Base-by-base conservation (phyloP, 2,888 invertebrate genomes). In the Himalopsyche tibetana region DNA sequence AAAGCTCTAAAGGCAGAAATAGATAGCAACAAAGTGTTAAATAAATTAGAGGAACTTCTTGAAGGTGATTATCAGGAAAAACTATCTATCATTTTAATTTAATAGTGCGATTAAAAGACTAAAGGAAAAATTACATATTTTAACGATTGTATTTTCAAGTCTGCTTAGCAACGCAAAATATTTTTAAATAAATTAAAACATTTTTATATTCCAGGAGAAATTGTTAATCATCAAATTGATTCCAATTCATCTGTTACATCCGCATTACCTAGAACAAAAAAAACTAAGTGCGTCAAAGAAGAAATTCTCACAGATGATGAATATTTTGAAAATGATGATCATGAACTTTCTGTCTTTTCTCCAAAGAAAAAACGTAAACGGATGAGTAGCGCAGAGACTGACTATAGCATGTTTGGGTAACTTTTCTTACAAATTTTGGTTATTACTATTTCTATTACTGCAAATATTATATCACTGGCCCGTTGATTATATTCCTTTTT, bases 371-470 rank as follows among this genome's bases (percentile, higher is more conserved):
- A 40, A 17, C 83, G n/a, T 40, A 83, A 15, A 83, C 40, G 40
- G 83, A 56, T 17, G 6, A 83, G 38, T 36, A 74, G 15, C 5
- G 5, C n/a, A 38, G 74, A 42, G 28, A 83, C 19, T 36, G 63
- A 83, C 42, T 83, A 86, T 51, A 42, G 38, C 40, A 86, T 86
- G 36, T 86, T 86, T 42, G 80, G 80, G 85, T 86, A 83, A 17
- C 69, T 51, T 51, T 15, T 15, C 51, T 51, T 4, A 51, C 51
- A 51, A 51, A 51, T 51, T 15, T 4, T 51, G 51, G 51, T 85
- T n/a, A n/a, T 40, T 69, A 28, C 40, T 83, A 40, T 74, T 56
- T 19, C 12, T n/a, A 74, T 42, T 42, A 9, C 36, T 83, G 9
- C 28, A 74, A 82, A 79, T 51, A 28, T 28, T 28, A 28, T 28